Conservation (phyloP, 2,797 vertebrate species). For the Phrynocephalus guinanensis region DNA sequence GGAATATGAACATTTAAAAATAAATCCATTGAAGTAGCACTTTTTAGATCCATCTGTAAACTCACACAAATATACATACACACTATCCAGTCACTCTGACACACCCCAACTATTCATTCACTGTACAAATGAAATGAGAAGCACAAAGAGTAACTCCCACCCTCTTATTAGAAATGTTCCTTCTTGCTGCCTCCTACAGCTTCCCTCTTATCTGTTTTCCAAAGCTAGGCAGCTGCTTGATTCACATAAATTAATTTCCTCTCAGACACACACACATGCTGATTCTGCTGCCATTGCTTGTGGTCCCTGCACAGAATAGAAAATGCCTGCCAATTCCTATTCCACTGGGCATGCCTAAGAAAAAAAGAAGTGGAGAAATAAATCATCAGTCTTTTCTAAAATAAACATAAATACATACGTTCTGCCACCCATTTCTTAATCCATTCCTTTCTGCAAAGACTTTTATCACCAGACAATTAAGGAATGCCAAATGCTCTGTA, state of each 20-base stretch:
- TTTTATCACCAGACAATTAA: not conserved
- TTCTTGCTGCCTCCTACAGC: not conserved
- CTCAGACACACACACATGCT: not conserved
- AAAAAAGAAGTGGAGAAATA: not conserved
- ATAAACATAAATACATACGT: no score
- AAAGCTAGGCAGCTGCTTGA: not conserved
- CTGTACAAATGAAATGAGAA: not conserved
- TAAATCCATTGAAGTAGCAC: not conserved
- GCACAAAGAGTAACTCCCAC: not conserved
- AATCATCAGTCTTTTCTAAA: not conserved
- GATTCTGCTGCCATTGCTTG: not conserved
- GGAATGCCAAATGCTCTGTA: not conserved
- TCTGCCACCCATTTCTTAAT: not conserved
- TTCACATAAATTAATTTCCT: not conserved
- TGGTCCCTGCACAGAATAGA: not conserved
- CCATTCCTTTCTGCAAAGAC: not conserved
- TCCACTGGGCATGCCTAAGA: not conserved
- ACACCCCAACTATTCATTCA: not conserved
- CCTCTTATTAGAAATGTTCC: not conserved
- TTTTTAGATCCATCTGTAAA: not conserved
- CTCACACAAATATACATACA: not conserved
- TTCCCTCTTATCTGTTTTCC: not conserved
- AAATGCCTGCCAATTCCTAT: not conserved
- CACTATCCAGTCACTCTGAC: not conserved
- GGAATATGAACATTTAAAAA: not conserved